Base-by-base conservation (phyloP, 2,797 vertebrate genomes). In the Leptatherina wallacei region DNA sequence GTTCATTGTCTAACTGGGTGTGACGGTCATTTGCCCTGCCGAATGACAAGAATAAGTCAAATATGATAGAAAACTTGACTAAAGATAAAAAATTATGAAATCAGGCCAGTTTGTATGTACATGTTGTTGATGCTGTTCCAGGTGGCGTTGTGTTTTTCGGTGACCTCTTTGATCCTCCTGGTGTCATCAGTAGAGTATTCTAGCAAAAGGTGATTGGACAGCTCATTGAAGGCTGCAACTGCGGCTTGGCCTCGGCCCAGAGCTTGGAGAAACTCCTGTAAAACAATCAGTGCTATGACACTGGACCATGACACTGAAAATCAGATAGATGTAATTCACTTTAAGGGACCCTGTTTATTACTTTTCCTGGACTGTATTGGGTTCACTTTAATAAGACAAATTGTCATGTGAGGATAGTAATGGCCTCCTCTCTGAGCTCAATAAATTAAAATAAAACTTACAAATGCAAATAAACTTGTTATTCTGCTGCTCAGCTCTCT, bases 181-280 rank as follows among this genome's bases (percentile, higher is more conserved):
- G 96, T 98, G 89, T 99, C 98, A 60, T 99, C 97, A 0, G 84
- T 75, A 24, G 94, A 88, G 78, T 99, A 98, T 22, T 98, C 96
- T 59, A 90, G 94, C 76, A 99, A 91, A 11, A 99, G 93, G 87
- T 96, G 96, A 88, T 89, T 94, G 69, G 97, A 97, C 33, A 98
- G 91, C 55, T 97, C 95, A 24, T 95, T 97, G 83, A 98, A 98
- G 0, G 93, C 92, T 65, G 91, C 91, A 8, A 98, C 87, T 0
- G 93, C 69, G 13, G 93, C 92, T 65, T 98, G 96, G 9, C 96
- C 95, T 82, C 95, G 94, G 59, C 93, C 93, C 88, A 99, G 88
- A 77, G 98, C 97, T 83, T 97, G 96, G 69, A 97, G 91, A 86
- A 98, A 90, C 5, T 91, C 84, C 98, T 99, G 83, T 33, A 80